Conservation (phyloP, 1,140 invertebrate species). For the Neodiprion pinetum region DNA sequence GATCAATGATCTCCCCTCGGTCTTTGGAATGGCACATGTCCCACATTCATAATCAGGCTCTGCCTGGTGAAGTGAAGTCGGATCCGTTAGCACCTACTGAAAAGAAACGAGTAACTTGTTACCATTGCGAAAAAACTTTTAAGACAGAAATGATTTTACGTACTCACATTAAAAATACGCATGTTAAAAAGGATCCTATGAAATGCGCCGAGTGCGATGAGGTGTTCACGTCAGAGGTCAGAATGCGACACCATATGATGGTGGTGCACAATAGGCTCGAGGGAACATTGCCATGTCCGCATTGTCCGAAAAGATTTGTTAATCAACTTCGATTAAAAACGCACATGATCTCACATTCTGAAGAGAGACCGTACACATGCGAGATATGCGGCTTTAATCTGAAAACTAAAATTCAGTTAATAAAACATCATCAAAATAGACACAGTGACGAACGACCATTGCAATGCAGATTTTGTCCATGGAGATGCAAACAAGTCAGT, state of each 20-base stretch:
- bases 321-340: slow-evolving; percentile 59
- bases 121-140: slow-evolving; percentile 57
- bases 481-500: slow-evolving; percentile 60
- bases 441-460: slow-evolving; percentile 58
- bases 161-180: slow-evolving; percentile 58
- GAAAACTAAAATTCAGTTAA: slow-evolving; percentile 60
- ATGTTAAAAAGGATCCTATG: slow-evolving; percentile 57
- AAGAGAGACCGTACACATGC: slow-evolving; percentile 54
- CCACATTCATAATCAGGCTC: slow-evolving; percentile 54
- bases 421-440: slow-evolving; percentile 59
- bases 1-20: slow-evolving; percentile 57
- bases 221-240: slow-evolving; percentile 54
- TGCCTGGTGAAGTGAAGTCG: slow-evolving; percentile 40
- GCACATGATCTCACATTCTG: slow-evolving; percentile 60
- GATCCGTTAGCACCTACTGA: slow-evolving; percentile 34
- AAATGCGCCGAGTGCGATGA: slow-evolving; percentile 57
- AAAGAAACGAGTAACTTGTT: slow-evolving; percentile 52
- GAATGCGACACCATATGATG: slow-evolving; percentile 60
- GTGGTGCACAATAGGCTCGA: slow-evolving; percentile 53
- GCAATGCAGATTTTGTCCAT: slow-evolving; percentile 54
- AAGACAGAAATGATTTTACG: slow-evolving; percentile 59
- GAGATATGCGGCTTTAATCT: slow-evolving; percentile 58
- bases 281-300: slow-evolving; percentile 54
- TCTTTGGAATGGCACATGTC: slow-evolving; percentile 58
- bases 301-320: slow-evolving; percentile 58